A percentile compares a stretch with the other conserved stretches of the same genome.
phyloP scores from a whole-genome alignment of 2,113 vertebrate species.

The Amblyornis subalaris region DNA sequence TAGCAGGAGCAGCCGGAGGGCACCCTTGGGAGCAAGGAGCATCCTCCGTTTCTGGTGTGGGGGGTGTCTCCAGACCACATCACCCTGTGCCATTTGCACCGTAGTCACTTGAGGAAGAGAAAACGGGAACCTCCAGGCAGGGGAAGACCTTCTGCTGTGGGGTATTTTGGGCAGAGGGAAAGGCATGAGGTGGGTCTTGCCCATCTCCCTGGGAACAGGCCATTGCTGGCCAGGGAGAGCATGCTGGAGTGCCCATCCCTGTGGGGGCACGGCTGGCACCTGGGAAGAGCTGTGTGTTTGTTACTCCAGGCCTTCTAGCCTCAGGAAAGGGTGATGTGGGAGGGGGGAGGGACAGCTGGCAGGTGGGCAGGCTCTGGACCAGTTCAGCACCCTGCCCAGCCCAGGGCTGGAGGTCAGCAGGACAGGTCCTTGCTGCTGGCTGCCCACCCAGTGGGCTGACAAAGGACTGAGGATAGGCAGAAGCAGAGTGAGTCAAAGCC shows the following conservation, averaged over 20 bases:
- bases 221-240: neutral
- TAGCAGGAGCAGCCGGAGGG: conserved; percentile 75
- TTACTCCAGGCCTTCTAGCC: neutral
- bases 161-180: neutral
- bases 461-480: neutral
- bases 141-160: neutral
- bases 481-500: neutral
- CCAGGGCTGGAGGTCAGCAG: neutral
- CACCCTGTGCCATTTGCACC: conserved; percentile 41
- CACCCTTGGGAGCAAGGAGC: conserved; percentile 7
- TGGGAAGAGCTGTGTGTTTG: neutral
- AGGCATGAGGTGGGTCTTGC: neutral
- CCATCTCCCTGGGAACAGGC: neutral
- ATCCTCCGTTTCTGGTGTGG: neutral
- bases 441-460: neutral
- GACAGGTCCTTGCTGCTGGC: neutral
- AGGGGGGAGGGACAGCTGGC: neutral
- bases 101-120: neutral
- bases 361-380: neutral
- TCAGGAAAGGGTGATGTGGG: neutral
- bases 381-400: neutral
- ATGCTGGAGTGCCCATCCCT: fast-evolving
- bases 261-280: fast-evolving
- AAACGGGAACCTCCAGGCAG: neutral
- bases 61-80: neutral